Evolutionary conservation across 2,113 vertebrate species (phyloP).

Genomic region (Rhabdornis inornatus): DNA sequence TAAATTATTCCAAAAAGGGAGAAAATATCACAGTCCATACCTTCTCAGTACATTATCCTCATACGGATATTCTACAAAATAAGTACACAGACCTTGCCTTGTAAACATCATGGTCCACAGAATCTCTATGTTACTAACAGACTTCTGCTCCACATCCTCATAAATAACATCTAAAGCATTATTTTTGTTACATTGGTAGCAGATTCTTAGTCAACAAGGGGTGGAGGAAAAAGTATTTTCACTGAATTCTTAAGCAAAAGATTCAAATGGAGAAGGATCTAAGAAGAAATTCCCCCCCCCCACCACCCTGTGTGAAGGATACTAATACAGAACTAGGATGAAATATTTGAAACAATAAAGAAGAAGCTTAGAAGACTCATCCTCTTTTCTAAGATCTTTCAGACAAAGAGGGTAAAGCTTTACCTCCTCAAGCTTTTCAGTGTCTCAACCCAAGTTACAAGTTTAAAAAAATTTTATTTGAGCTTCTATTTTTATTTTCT

Average conservation of each 20-base stretch:
- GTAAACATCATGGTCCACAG: background rate
- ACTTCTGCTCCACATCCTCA: background rate
- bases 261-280: background rate
- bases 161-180: background rate
- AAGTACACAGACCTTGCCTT: background rate
- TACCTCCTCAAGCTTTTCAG: background rate
- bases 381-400: background rate
- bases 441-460: background rate
- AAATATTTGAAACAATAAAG: background rate
- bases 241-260: background rate
- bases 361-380: background rate
- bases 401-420: background rate
- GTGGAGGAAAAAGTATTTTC: background rate
- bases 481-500: background rate
- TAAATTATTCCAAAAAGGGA: background rate
- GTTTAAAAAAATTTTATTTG: rapidly evolving
- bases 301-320: background rate
- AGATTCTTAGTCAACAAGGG: background rate
- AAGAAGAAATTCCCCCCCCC: background rate
- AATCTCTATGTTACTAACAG: background rate
- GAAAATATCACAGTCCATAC: background rate
- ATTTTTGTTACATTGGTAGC: background rate
- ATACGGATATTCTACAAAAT: background rate
- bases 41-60: background rate
- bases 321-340: background rate